Conservation (phyloP, 1,140 invertebrate species). For the Tenebrio molitor region DNA sequence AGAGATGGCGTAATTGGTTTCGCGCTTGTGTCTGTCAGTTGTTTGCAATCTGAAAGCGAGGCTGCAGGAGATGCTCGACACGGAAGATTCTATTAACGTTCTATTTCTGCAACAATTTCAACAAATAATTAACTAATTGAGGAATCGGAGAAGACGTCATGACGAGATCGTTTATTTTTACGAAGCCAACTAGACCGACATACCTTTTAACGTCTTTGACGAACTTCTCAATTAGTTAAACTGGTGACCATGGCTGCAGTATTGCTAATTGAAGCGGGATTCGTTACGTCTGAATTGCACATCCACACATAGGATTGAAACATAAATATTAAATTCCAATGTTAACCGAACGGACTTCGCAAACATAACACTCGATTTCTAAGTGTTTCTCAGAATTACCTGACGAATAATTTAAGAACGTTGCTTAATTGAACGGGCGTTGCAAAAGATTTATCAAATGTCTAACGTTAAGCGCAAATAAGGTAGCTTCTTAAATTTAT, state of each 20-base stretch:
- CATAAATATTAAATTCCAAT: constrained; percentile 46
- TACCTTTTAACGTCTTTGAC: constrained; percentile 10
- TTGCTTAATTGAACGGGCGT: constrained; percentile 33
- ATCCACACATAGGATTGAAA: constrained; percentile 43
- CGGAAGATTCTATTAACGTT: constrained; percentile 14
- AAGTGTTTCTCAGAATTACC: constrained; percentile 44
- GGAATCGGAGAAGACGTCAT: not conserved
- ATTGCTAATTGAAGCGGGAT: constrained; percentile 43
- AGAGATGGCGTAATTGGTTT: constrained; percentile 26
- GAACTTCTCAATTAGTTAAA: constrained; percentile 44
- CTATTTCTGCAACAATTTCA: constrained; percentile 31
- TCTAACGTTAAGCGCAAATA: constrained; percentile 30
- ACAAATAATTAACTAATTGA: constrained; percentile 32
- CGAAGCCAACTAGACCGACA: no score
- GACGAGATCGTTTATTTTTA: no score
- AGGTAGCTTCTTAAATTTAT: constrained; percentile 41
- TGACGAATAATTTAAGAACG: constrained; percentile 43
- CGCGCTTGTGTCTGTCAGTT: constrained; percentile 17
- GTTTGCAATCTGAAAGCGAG: not conserved
- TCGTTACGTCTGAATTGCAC: constrained; percentile 42
- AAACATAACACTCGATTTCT: constrained; percentile 34
- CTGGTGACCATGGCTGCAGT: constrained; percentile 18
- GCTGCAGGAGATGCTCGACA: not conserved
- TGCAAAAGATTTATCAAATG: constrained; percentile 20
- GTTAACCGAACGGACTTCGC: constrained; percentile 42